A percentile compares a stretch with the other conserved stretches of the same genome.
Evolutionary conservation across 2,113 vertebrate species (phyloP).

Genomic region (Leiothrix lutea): DNA sequence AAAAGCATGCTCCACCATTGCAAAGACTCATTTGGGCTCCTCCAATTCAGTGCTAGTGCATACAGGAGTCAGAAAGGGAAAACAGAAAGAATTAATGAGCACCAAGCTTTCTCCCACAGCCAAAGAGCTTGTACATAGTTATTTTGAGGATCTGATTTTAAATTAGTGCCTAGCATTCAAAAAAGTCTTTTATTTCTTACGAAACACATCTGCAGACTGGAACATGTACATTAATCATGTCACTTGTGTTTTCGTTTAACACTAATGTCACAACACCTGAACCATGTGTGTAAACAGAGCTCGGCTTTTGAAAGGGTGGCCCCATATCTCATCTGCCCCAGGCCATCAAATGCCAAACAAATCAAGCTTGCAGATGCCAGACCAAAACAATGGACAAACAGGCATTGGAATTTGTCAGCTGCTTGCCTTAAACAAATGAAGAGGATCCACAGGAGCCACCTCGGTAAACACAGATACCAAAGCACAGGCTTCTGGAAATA

Average conservation of each 20-base stretch:
- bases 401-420: not conserved
- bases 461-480: not conserved
- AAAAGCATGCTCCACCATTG: not conserved
- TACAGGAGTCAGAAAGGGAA: not conserved
- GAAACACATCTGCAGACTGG: not conserved
- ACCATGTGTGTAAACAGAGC: not conserved
- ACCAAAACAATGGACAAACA: not conserved
- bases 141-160: not conserved
- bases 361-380: not conserved
- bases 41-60: not conserved
- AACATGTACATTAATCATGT: not conserved
- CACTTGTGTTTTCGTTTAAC: not conserved
- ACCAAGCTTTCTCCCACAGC: not conserved
- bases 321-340: not conserved
- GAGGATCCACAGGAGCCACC: not conserved
- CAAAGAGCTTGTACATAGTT: not conserved
- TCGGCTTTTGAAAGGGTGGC: not conserved
- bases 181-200: not conserved
- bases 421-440: not conserved
- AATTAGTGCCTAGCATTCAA: not conserved
- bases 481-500: not conserved
- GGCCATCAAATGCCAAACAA: not conserved
- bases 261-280: not conserved
- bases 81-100: not conserved
- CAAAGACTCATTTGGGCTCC: not conserved